Evolutionary conservation across 1,140 invertebrate species (phyloP).

Genomic region (Bombus soroeensis): DNA sequence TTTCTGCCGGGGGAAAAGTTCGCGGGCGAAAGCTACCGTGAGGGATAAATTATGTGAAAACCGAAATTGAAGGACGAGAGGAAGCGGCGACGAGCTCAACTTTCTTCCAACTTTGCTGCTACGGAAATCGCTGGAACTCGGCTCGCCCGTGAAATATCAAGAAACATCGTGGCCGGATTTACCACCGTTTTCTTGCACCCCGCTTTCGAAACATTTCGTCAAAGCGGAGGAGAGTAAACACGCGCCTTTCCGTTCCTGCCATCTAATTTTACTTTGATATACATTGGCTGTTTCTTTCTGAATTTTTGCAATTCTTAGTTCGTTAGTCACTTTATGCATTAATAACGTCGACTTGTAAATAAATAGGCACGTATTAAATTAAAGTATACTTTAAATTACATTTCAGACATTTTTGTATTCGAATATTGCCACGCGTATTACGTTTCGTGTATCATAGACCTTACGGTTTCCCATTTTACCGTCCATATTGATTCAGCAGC

Average conservation of each 20-base stretch:
- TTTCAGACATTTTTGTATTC: background rate
- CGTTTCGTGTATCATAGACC: background rate
- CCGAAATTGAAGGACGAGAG: constrained; percentile 50
- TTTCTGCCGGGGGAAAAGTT: constrained; percentile 50
- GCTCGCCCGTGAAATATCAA: constrained; percentile 13
- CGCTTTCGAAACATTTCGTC: background rate
- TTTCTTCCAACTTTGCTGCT: constrained; percentile 33
- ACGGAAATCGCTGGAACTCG: constrained; percentile 20
- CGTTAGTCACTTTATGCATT: too few relatives aligned
- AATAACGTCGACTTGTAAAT: too few relatives aligned
- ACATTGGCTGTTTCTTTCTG: background rate
- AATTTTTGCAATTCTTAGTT: background rate
- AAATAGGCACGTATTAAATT: too few relatives aligned
- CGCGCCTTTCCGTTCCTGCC: background rate
- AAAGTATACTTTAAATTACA: too few relatives aligned
- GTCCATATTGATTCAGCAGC: background rate
- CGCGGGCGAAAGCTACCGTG: background rate
- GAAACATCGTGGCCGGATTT: background rate
- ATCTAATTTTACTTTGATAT: background rate
- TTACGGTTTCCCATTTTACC: background rate
- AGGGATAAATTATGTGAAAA: constrained; percentile 62
- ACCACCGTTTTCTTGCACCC: background rate
- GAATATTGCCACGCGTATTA: background rate
- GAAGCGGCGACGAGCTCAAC: background rate
- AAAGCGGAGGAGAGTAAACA: background rate